Base-by-base conservation (phyloP, 2,113 vertebrate species). In the Canis aureus region DNA sequence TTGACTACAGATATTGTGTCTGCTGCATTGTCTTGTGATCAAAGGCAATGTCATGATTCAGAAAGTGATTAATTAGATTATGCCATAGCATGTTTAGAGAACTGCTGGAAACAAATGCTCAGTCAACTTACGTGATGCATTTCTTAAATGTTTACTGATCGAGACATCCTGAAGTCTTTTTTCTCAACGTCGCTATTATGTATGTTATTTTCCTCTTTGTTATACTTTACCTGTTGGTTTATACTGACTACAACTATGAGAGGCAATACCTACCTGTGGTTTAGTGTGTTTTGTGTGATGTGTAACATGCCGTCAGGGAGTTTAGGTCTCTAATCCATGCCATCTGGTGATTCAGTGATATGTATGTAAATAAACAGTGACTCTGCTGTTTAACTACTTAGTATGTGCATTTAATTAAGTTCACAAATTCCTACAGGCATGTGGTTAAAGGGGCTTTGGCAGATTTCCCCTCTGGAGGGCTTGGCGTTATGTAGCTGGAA, bases 361-460 rank as follows among this genome's bases (percentile, higher is more conserved):
- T 69, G 60, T 87, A 13, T 96, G 5, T 59, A 90, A 87, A 94
- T 87, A 76, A 89, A 64, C 80, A 76, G 87, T 59, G 64, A 90
- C 91, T 93, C 89, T 95, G 67, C 93, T 67, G 38, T 92, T 94
- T 85, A 91, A 91, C 91, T 91, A 35, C 92, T 92, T 95, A 90
- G 74, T 87, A 83, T 95, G 92, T 96, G 69, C 97, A 95, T 97
- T 97, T 96, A 97, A 98, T 97, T 96, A 98, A 87, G 92, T 94
- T 81, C 86, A 90, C 80, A 95, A 80, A 98, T 97, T 94, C 96
- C 95, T 96, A 85, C 94, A 97, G 95, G 92, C 96, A 85, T 96
- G 96, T 95, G 95, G 96, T 96, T 98, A 97, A 97, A 94, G 81
- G 96, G 51, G 82, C 74, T 90, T 94, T 96, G 97, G 96, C 95